Base-by-base conservation (phyloP, 2,797 vertebrate species). In the Acanthiza pusilla region DNA sequence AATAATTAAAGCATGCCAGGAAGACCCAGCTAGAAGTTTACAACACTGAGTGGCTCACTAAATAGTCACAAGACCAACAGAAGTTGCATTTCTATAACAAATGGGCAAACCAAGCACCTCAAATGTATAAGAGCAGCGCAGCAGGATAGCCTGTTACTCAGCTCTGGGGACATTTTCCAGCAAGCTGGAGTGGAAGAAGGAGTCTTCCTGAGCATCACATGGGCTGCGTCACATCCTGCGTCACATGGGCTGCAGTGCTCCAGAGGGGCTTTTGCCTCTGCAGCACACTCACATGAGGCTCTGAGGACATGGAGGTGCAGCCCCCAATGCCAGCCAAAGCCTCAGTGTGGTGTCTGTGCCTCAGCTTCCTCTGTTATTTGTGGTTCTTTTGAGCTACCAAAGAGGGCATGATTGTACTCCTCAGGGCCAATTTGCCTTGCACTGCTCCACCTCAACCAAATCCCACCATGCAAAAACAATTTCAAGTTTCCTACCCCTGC, bases 1-100 rank as follows among this genome's bases (percentile, higher is more conserved):
- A 63, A 26, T 95, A 88, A 83, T 95, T 87, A 93, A 79, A 63
- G 9, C 20, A 20, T 89, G 74, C 61, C 82, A 73, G 60, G 72
- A 94, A 91, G 92, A 62, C 72, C 48, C 27, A 79, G 81, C 8
- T 30, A 66, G 48, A 65, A 76, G 45, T 89, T 94, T 82, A 75
- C 50, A 36, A 32, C 91, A 67, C 7, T 48, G 50, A 87, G 82
- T 36, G 57, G 48, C 47, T 61, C 65, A 55, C 66, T 71, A 48
- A 67, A 50, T 32, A 26, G 47, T 79, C 48, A 29, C 60, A 21
- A 85, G 77, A 61, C 40, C 61, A 66, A 62, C 2, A 53, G 23
- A 8, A 65, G 7, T 5, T 88, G 9, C 2, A 14, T 72, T 75
- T 91, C 48, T 78, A n/a, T 13, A 78, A 47, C 42, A 48, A 70